A percentile compares a stretch with the other conserved stretches of the same genome.
Evolutionary conservation across 2,888 invertebrate species (phyloP).

Genomic region (Theodoxus fluviatilis): DNA sequence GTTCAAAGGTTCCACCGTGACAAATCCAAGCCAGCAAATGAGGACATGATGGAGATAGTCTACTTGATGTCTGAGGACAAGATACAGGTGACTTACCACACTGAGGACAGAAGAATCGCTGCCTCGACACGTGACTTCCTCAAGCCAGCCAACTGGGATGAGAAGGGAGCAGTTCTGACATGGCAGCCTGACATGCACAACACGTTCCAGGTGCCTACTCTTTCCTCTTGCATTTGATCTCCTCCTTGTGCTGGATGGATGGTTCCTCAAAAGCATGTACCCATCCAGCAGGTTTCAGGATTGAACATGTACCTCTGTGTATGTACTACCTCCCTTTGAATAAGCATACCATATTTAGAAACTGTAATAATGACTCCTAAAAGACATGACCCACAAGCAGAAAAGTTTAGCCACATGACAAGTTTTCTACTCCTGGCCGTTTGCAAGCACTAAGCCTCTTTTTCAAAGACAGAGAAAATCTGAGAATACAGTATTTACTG

Average conservation of each 20-base stretch:
- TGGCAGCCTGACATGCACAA: constrained; percentile 61
- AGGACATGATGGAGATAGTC: constrained; percentile 62
- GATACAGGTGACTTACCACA: constrained; percentile 63
- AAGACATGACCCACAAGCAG: no score
- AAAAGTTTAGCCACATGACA: no score
- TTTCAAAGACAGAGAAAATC: no score
- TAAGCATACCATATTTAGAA: no score
- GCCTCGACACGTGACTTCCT: constrained; percentile 63
- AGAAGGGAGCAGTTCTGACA: constrained; percentile 60
- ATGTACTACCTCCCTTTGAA: no score
- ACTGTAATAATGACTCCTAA: no score
- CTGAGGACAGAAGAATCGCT: constrained; percentile 60
- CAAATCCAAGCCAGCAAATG: constrained; percentile 53
- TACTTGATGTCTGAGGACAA: constrained; percentile 61
- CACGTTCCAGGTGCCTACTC: constrained; percentile 58
- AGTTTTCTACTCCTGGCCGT: no score
- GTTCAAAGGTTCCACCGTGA: constrained; percentile 59
- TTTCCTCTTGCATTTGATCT: not conserved
- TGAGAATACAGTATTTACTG: no score
- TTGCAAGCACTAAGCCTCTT: no score
- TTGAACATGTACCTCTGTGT: no score
- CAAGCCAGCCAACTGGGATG: constrained; percentile 63
- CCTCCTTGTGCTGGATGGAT: not conserved
- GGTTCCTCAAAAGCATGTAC: no score
- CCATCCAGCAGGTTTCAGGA: no score